These are phyloP conservation scores for Reticulitermes speratus DNA, from an alignment of 1,140 invertebrate genomes.

Conservation along the genomic window DNA sequence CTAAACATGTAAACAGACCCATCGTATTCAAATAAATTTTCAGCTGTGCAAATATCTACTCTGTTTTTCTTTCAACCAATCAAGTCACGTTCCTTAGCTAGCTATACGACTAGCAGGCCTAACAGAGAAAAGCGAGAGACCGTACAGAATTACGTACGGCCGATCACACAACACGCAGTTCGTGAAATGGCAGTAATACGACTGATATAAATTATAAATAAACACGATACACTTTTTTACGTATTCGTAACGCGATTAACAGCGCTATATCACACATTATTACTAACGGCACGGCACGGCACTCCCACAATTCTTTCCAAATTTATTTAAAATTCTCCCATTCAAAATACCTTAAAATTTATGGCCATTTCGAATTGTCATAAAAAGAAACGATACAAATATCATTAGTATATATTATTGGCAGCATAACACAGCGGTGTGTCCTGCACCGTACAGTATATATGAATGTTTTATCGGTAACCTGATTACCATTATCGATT, in stretches of 20 bases:
- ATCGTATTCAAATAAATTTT: too few species aligned
- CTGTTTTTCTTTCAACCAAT: too few species aligned
- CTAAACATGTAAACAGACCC: too few species aligned
- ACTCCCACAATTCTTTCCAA: background rate
- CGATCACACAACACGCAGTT: background rate
- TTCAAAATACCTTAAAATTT: background rate
- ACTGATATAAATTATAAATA: background rate
- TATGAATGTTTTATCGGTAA: background rate
- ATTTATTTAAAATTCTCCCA: background rate
- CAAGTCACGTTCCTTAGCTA: too few species aligned
- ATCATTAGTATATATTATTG: background rate
- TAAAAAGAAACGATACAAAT: background rate
- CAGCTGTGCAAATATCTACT: too few species aligned
- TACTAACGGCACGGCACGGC: background rate
- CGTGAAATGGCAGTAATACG: background rate
- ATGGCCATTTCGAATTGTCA: background rate
- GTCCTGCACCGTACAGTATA: too few species aligned
- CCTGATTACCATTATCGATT: background rate
- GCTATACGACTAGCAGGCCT: too few species aligned
- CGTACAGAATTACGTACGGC: too few species aligned
- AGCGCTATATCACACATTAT: background rate
- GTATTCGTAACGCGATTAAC: background rate
- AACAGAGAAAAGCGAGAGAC: too few species aligned
- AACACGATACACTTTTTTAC: background rate
- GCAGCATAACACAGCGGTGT: background rate